Base-by-base conservation (phyloP, 2,113 vertebrate genomes). In the Dascyllus trimaculatus region DNA sequence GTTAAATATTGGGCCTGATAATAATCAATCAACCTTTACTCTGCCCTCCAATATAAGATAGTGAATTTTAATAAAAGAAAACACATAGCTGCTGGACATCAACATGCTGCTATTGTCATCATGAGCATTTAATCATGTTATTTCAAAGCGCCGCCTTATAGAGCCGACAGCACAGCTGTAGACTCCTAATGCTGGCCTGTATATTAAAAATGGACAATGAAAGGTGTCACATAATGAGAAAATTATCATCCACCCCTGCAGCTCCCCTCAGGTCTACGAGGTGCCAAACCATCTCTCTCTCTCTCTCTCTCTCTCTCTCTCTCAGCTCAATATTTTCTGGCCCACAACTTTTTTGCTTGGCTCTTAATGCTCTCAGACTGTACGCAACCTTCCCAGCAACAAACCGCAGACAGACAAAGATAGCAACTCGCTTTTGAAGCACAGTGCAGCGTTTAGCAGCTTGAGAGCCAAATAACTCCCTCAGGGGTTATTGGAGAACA, bases 221-320 rank as follows among this genome's bases (percentile, higher is more conserved):
- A 60, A 68, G 22, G 45, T 75, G 71, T 75, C 62, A 72, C 54
- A 53, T 32, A 49, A 69, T 71, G 69, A 75, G 29, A 15, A 25
- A 58, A 59, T 46, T 15, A 26, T 67, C 7, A 26, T 22, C 32
- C 15, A 3, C 14, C 18, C 25, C 8, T 53, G 48, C 7, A 32
- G 11, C 15, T 81, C 0, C 46, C 24, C 32, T 24, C 48, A 64
- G 65, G 52, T 38, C 17, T 49, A 13, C 15, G 8, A 13, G 1
- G 58, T 45, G 32, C 66, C 35, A 38, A 26, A 52, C 11, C 10
- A 60, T 26, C n/a, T 52, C n/a, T n/a, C n/a, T n/a, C n/a, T n/a
- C n/a, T n/a, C n/a, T n/a, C n/a, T n/a, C n/a, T n/a, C n/a, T n/a
- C n/a, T n/a, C n/a, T n/a, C n/a, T n/a, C n/a, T n/a, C n/a, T n/a